Conservation (phyloP, 2,888 invertebrate species). For the Bimastos eiseni region DNA sequence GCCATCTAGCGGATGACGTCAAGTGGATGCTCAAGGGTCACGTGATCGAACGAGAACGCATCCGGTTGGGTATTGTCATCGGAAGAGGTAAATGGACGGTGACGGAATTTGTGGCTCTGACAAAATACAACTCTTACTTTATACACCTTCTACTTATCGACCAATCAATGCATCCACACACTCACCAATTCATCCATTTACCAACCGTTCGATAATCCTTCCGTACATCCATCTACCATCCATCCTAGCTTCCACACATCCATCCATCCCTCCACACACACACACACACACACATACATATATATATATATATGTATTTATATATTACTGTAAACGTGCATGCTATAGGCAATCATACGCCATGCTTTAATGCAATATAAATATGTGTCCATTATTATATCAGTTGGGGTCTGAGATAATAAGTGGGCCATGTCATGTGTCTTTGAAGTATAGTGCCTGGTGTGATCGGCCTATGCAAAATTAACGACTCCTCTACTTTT, state of each 20-base stretch:
- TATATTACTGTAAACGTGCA: not conserved
- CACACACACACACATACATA: no score
- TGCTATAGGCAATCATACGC: not conserved
- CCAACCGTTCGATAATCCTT: no score
- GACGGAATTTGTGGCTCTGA: not conserved
- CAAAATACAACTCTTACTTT: not conserved
- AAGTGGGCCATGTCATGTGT: no score
- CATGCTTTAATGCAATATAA: not conserved
- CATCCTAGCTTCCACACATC: not conserved
- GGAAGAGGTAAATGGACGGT: conserved; percentile 27
- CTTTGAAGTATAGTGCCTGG: no score
- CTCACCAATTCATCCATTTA: not conserved
- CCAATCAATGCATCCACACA: not conserved
- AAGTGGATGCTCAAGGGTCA: conserved; percentile 29
- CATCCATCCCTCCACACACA: not conserved
- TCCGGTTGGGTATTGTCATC: conserved; percentile 31
- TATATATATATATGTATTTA: not conserved
- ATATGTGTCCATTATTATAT: no score
- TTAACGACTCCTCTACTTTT: no score
- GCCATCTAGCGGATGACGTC: conserved; percentile 24
- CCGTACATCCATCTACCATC: no score
- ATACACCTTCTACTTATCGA: not conserved
- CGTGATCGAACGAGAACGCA: conserved; percentile 31
- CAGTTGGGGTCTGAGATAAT: no score
- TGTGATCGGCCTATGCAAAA: no score